Evolutionary conservation across 2,797 vertebrate genomes (phyloP).

Genomic region (Sorex maritimensis): DNA sequence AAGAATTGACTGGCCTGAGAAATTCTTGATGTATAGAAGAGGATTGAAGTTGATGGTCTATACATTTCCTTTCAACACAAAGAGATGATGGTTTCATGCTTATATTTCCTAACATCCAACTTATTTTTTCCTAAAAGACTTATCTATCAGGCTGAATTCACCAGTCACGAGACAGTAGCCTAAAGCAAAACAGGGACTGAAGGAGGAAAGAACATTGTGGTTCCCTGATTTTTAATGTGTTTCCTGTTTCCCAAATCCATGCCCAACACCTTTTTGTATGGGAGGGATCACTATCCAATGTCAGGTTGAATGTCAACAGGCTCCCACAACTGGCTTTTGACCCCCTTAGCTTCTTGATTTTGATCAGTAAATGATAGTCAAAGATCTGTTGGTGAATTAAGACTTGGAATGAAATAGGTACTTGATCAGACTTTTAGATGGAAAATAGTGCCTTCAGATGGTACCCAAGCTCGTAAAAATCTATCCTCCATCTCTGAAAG

Average conservation of each 20-base stretch:
- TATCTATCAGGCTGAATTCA: background rate
- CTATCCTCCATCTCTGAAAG: slow-evolving; percentile 6
- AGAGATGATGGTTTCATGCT: background rate
- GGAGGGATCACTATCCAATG: background rate
- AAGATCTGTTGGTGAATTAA: background rate
- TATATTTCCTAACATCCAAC: slow-evolving; percentile 22
- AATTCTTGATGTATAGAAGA: background rate
- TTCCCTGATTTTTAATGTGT: background rate
- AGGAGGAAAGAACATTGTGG: background rate
- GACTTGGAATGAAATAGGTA: background rate
- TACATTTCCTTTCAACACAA: slow-evolving; percentile 33
- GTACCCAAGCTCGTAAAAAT: background rate
- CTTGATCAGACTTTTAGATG: slow-evolving; percentile 3
- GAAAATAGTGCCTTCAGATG: slow-evolving; percentile 41
- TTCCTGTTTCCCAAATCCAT: background rate
- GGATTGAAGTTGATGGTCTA: slow-evolving; percentile 5
- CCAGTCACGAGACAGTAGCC: slow-evolving; percentile 12
- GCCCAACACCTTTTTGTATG: background rate
- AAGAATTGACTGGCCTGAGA: background rate
- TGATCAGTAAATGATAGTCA: background rate
- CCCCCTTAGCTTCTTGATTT: background rate
- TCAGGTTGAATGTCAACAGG: too few species aligned
- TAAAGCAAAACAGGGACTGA: background rate
- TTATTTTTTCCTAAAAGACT: slow-evolving; percentile 23
- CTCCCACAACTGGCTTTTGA: background rate